A percentile compares a stretch with the other conserved stretches of the same genome.
phyloP scores from a whole-genome alignment of 2,888 invertebrate species.

The Lasioglossum malachurum region DNA sequence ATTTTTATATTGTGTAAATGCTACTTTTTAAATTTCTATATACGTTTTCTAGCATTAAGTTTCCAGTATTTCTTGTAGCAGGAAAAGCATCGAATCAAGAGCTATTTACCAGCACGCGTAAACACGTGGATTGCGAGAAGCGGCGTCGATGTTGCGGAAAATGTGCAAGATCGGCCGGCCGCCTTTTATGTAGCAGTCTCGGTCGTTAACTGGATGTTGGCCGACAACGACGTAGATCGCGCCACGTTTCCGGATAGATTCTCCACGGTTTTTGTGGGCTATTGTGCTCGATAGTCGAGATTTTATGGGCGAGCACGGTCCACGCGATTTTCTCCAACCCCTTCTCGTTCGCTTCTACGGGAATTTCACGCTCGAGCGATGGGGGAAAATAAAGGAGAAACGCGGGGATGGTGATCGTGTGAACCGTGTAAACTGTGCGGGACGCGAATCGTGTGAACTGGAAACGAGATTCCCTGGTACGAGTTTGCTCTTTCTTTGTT shows the following conservation, averaged over 20 bases:
- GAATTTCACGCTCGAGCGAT: conserved; percentile 37
- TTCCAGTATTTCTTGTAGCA: not conserved
- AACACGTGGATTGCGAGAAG: not conserved
- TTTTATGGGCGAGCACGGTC: conserved; percentile 40
- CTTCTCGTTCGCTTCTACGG: not conserved
- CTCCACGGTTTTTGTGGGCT: conserved; percentile 3
- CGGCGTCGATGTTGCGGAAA: conserved; percentile 12
- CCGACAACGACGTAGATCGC: not conserved
- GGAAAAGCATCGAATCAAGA: not conserved
- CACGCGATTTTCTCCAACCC: not conserved
- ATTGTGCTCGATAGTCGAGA: conserved; percentile 15
- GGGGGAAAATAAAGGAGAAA: conserved; percentile 24
- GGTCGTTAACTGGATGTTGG: conserved; percentile 12
- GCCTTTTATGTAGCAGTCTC: not conserved
- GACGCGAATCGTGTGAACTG: not conserved
- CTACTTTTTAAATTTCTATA: no score
- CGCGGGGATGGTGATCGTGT: not conserved
- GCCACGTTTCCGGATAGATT: conserved; percentile 34
- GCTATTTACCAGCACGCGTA: not conserved
- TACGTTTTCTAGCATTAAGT: no score
- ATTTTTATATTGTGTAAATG: no score
- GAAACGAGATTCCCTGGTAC: not conserved
- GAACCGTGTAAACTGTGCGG: not conserved
- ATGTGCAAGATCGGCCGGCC: conserved; percentile 10
- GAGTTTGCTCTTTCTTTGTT: not conserved